Percentiles rank a stretch among this genome's conserved stretches.
phyloP scores from a whole-genome alignment of 1,140 invertebrate species.

The Drosophila littoralis region DNA sequence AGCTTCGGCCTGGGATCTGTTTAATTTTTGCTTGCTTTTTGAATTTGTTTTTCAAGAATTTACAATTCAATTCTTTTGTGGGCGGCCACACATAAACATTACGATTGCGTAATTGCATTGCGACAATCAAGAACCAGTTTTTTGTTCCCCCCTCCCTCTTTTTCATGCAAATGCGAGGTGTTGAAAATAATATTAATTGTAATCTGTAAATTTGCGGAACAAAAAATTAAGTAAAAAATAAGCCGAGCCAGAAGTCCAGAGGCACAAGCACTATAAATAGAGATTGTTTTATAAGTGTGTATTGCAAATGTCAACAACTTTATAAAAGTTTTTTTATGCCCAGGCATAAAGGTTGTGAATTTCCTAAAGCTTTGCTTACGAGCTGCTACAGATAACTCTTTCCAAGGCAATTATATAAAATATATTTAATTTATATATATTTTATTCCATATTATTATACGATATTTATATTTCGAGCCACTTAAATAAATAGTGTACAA shows the following conservation, averaged over 20 bases:
- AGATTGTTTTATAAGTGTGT: not conserved
- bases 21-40: constrained; percentile 17
- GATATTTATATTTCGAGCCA: no score
- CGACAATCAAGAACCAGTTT: constrained; percentile 4
- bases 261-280: not conserved
- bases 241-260: not conserved
- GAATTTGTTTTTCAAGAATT: constrained; percentile 11
- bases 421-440: no score
- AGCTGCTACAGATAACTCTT: no score
- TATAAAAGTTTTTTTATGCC: no score
- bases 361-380: no score
- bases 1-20: constrained; percentile 18
- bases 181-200: not conserved
- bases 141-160: not conserved
- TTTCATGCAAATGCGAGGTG: constrained; percentile 17
- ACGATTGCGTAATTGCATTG: constrained; percentile 63
- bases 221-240: not conserved
- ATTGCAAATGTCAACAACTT: no score
- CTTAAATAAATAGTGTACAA: no score
- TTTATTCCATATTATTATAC: no score
- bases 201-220: not conserved
- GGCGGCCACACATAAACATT: constrained; percentile 20
- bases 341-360: no score
- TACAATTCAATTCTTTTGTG: constrained; percentile 46
- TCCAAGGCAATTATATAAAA: no score